phyloP scores from a whole-genome alignment of 2,797 vertebrate genomes.

The Acanthopagrus latus region DNA sequence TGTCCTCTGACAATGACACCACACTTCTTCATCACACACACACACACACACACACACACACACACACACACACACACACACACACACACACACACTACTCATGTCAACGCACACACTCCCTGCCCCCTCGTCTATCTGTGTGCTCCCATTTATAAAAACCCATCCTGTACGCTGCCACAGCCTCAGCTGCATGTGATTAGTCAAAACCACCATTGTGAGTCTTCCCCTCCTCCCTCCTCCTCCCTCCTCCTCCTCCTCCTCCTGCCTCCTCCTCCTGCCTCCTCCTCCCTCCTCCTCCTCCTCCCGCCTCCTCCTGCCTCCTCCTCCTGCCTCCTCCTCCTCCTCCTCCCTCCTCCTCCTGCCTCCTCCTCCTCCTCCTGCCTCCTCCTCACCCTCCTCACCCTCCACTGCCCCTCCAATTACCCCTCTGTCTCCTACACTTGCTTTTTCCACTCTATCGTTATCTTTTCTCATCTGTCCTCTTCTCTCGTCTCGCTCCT shows the following conservation, averaged over 20 bases:
- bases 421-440: slow-evolving; percentile 20
- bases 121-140: slow-evolving; percentile 9
- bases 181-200: slow-evolving; percentile 51
- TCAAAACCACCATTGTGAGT: slow-evolving; percentile 45
- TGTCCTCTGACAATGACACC: slow-evolving; percentile 6
- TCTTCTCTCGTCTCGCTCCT: background rate
- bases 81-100: background rate
- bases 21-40: background rate
- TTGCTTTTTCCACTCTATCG: background rate
- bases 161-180: slow-evolving; percentile 42
- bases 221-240: background rate
- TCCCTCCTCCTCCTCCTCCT: no score
- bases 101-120: background rate
- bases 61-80: slow-evolving; percentile 15
- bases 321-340: no score
- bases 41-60: background rate
- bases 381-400: no score
- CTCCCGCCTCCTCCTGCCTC: no score
- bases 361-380: no score
- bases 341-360: no score
- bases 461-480: background rate
- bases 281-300: no score
- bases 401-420: slow-evolving; percentile 26
- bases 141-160: slow-evolving; percentile 50
- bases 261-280: no score